Evolutionary conservation across 2,797 vertebrate species (phyloP), one percentile per base, ranked within the genome.

Genomic region (Sebastes vulpes): DNA sequence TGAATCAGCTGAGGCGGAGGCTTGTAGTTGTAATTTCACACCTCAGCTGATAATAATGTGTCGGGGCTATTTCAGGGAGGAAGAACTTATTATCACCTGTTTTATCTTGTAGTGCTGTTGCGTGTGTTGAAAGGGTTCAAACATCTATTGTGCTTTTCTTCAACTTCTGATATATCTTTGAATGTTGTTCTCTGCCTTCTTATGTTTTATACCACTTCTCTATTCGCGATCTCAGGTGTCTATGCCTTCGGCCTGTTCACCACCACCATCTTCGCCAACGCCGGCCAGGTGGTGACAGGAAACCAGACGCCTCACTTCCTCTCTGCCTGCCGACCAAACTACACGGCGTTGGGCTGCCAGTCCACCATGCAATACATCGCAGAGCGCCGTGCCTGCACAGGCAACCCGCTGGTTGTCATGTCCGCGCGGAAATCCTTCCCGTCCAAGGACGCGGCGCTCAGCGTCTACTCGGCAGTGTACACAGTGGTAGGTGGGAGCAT

Each of bases 271-370:
- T 98, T 98, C 9, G 97, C 97, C 81, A 98, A 97, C 5, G 97
- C 97, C 0, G 97, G 98, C 14, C 98, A 98, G 89, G 97, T 98
- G 65, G 97, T 98, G 79, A 98, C 97, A 0, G 98, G 98, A 73
- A 97, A 97, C 92, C 98, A 97, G 84, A 96, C 97, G 1, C 98
- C 98, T 12, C 97, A 98, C 89, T 98, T 98, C 92, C 94, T 98
- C 86, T 97, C 97, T 0, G 97, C 97, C 25, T 98, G 98, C 76
- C 96, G 97, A 16, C 98, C 98, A 10, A 98, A 98, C 94, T 98
- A 97, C 95, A 98, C 97, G 0, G 97, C 95, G 1, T 84, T 98
- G 69, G 98, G 97, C 63, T 98, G 98, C 90, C 94, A 92, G 81
- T 97, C 97, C 1, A 91, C 95, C 1, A 88, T 96, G 87, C 97